phyloP scores from a whole-genome alignment of 2,113 vertebrate genomes.

The Scalopus aquaticus region DNA sequence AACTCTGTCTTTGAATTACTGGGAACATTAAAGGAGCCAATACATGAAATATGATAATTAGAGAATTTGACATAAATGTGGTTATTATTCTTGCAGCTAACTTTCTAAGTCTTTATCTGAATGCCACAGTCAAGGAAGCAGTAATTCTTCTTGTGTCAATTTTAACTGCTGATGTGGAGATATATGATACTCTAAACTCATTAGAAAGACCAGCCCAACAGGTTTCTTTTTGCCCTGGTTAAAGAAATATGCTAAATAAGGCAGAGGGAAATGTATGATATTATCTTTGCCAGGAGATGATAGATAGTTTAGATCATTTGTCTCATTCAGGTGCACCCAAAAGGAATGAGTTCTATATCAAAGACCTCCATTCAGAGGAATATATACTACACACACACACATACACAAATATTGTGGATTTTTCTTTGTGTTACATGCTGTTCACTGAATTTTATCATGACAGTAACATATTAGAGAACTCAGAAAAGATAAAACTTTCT shows the following conservation, averaged over 20 bases:
- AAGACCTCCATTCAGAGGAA: background rate
- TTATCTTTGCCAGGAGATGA: background rate
- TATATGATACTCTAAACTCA: background rate
- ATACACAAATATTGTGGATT: background rate
- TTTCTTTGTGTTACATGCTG: background rate
- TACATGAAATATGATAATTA: background rate
- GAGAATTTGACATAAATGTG: background rate
- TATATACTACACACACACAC: background rate
- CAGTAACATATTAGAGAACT: background rate
- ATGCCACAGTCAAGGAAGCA: background rate
- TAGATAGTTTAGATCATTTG: background rate
- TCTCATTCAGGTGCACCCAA: background rate
- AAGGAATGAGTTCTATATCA: background rate
- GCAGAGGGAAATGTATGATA: background rate
- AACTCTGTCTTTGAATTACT: background rate
- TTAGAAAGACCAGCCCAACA: constrained; percentile 28
- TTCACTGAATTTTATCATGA: background rate
- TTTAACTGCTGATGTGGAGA: background rate
- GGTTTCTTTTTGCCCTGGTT: background rate
- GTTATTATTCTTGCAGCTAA: background rate
- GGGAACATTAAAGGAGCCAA: background rate
- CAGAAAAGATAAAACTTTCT: background rate
- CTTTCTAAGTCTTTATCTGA: background rate
- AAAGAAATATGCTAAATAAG: background rate
- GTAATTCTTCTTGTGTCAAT: background rate